These are phyloP conservation scores for Chinchilla lanigera DNA, from an alignment of 2,113 vertebrate genomes.

Conservation along the genomic window DNA sequence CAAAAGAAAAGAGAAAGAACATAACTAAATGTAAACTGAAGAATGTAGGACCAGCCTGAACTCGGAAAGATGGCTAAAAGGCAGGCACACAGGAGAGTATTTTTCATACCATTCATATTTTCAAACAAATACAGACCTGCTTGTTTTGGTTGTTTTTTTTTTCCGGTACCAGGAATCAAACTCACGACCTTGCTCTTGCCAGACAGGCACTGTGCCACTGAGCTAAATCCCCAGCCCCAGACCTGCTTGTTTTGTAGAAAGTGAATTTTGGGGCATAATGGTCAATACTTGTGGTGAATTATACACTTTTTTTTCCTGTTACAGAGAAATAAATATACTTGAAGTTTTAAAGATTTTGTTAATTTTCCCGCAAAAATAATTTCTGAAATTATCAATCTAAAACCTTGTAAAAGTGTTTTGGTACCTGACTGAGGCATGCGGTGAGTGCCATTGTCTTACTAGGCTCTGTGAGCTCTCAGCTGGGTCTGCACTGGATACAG, in stretches of 20 bases:
- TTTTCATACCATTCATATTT: slow-evolving; percentile 41
- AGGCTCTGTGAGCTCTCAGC: not conserved
- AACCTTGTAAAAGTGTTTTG: slow-evolving; percentile 36
- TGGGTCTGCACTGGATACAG: not conserved
- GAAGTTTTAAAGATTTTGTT: not conserved
- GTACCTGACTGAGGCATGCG: not conserved
- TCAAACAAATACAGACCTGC: not conserved
- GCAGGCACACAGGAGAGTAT: not conserved
- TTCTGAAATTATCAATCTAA: not conserved
- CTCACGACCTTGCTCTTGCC: too few relatives aligned
- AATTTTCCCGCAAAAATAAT: slow-evolving; percentile 10
- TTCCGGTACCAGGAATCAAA: too few relatives aligned
- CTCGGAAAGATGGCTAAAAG: not conserved
- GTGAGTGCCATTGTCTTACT: slow-evolving; percentile 17
- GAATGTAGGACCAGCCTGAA: not conserved
- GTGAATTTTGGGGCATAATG: not conserved
- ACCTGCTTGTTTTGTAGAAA: slow-evolving; percentile 27
- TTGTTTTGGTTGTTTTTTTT: too few relatives aligned
- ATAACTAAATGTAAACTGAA: not conserved
- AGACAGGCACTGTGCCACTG: too few relatives aligned
- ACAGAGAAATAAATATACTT: not conserved
- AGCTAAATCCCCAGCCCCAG: too few relatives aligned
- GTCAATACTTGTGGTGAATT: not conserved
- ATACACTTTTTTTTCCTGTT: not conserved
- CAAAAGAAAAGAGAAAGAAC: not conserved